Evolutionary conservation across 2,797 vertebrate genomes (phyloP).

Genomic region (Arrhamphus sclerolepis): DNA sequence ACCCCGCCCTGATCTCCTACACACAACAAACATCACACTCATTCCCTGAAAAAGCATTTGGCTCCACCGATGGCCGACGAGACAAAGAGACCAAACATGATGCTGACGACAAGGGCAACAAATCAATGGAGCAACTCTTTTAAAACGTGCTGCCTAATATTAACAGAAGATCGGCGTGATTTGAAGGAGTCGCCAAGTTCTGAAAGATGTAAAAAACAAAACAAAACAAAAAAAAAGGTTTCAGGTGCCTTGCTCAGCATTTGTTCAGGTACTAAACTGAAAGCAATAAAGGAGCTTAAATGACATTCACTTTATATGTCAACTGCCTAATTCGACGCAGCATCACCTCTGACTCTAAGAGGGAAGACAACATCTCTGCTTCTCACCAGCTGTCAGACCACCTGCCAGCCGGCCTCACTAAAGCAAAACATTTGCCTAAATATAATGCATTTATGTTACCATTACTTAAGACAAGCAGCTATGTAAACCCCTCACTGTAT

Average conservation of each 20-base stretch:
- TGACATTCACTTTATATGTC: background rate
- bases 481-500: slow-evolving; percentile 22
- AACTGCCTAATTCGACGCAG: slow-evolving; percentile 17
- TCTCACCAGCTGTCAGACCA: slow-evolving; percentile 52
- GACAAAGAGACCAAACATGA: slow-evolving; percentile 71
- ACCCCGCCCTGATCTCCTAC: slow-evolving; percentile 20
- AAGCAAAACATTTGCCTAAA: slow-evolving; percentile 26
- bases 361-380: slow-evolving; percentile 26
- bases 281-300: background rate
- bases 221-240: background rate
- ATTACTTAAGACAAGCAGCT: slow-evolving; percentile 25
- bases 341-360: slow-evolving; percentile 7
- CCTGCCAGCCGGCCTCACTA: slow-evolving; percentile 34
- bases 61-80: slow-evolving; percentile 43
- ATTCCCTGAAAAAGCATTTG: slow-evolving; percentile 64
- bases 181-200: background rate
- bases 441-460: slow-evolving; percentile 31
- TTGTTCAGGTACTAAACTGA: too few species aligned
- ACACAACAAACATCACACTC: slow-evolving; percentile 74
- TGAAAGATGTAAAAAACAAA: too few species aligned
- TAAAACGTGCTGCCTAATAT: background rate
- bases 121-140: background rate
- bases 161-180: background rate
- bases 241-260: too few species aligned
- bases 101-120: slow-evolving; percentile 44